Conservation (phyloP, 2,888 invertebrate species). For the Hyppa rectilinea region DNA sequence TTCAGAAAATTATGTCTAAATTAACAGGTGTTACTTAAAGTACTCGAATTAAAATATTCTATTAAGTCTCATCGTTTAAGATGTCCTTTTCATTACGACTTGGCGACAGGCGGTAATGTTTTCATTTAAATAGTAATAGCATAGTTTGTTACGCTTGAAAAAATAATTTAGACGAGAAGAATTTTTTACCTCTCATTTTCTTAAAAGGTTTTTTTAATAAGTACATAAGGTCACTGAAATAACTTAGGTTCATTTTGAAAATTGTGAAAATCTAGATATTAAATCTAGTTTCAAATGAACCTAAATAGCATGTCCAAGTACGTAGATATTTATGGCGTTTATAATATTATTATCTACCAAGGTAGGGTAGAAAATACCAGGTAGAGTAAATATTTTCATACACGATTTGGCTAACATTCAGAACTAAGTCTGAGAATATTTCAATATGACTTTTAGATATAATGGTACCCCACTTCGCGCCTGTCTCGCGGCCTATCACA, state of each 20-base stretch:
- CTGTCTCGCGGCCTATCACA: too few species aligned
- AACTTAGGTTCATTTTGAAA: background rate
- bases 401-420: too few species aligned
- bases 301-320: background rate
- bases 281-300: background rate
- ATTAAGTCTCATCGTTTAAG: conserved; percentile 14
- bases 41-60: background rate
- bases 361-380: too few species aligned
- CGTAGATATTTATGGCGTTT: too few species aligned
- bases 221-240: background rate
- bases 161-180: background rate
- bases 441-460: background rate
- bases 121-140: conserved; percentile 38
- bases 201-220: background rate
- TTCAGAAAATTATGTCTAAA: background rate
- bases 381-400: too few species aligned
- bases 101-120: conserved; percentile 12
- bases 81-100: conserved; percentile 18
- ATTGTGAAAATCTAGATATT: background rate
- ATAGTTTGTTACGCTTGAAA: conserved; percentile 21
- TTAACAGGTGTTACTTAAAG: background rate
- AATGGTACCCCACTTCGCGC: too few species aligned
- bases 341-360: background rate
- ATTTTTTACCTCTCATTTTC: conserved; percentile 1
- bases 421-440: too few species aligned